A percentile compares a stretch with the other conserved stretches of the same genome.
Evolutionary conservation across 2,797 vertebrate genomes (phyloP).

Genomic region (Miichthys miiuy): DNA sequence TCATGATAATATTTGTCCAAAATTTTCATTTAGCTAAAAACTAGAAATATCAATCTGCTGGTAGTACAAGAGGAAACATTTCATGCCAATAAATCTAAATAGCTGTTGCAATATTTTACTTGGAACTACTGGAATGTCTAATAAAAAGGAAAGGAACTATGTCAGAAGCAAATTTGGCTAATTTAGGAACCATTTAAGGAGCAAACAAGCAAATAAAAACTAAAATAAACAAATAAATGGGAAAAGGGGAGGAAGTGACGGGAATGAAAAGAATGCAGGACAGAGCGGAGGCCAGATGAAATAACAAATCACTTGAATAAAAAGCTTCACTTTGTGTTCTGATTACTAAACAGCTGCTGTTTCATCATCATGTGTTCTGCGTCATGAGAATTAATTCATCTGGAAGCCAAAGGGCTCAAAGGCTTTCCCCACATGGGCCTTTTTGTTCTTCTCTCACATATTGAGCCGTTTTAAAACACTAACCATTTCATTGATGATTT

Average conservation of each 20-base stretch:
- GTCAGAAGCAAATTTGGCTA: not conserved
- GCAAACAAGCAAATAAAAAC: not conserved
- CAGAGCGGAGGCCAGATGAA: not conserved
- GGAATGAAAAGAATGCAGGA: not conserved
- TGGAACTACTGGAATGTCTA: not conserved
- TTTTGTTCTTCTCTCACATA: constrained; percentile 20
- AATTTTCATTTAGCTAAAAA: not conserved
- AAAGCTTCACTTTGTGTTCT: not conserved
- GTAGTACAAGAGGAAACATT: not conserved
- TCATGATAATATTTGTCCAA: too few species aligned
- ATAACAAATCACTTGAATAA: not conserved
- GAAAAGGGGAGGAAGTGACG: not conserved
- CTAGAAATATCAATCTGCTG: not conserved
- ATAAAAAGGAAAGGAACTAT: not conserved
- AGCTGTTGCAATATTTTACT: too few species aligned
- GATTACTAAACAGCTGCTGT: constrained; percentile 17
- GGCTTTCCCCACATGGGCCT: not conserved
- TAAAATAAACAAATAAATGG: not conserved
- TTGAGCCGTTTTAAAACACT: not conserved
- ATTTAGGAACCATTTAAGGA: not conserved
- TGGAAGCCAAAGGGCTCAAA: constrained; percentile 17
- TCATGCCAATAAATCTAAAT: not conserved
- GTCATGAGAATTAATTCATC: not conserved
- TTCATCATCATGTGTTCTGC: constrained; percentile 18
- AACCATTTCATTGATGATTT: not conserved